These are phyloP conservation scores for Candidula unifasciata DNA, from an alignment of 2,888 invertebrate species.

Conservation along the genomic window DNA sequence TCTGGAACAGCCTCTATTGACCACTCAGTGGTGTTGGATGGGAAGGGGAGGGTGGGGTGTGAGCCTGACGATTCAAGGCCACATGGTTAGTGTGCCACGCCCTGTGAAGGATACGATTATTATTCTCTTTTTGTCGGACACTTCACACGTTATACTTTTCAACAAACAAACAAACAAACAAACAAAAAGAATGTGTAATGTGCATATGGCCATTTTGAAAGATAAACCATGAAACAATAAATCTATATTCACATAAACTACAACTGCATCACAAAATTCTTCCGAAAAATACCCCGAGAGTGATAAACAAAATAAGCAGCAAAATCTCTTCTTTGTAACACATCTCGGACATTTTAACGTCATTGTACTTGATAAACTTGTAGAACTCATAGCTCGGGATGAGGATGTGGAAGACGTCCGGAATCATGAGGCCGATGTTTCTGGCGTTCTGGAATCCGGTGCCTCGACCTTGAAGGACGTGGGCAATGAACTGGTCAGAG, in stretches of 20 bases:
- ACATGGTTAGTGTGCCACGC: too few relatives aligned
- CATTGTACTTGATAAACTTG: slow-evolving; percentile 68
- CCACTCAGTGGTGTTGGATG: too few relatives aligned
- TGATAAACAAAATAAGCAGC: slow-evolving; percentile 70
- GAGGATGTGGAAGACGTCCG: slow-evolving; percentile 78
- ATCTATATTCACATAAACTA: neutral
- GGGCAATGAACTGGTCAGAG: slow-evolving; percentile 74
- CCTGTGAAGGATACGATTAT: too few relatives aligned
- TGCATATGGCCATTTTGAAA: too few relatives aligned
- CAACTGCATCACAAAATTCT: slow-evolving; percentile 57
- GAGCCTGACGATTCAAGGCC: too few relatives aligned
- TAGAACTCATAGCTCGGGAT: slow-evolving; percentile 80
- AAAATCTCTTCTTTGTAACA: slow-evolving; percentile 77
- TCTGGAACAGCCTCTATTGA: too few relatives aligned
- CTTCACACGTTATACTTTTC: too few relatives aligned
- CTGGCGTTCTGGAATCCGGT: slow-evolving; percentile 71
- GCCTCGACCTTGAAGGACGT: slow-evolving; percentile 70
- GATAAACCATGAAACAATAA: too few relatives aligned
- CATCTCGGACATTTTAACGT: slow-evolving; percentile 70
- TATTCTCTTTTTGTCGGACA: too few relatives aligned
- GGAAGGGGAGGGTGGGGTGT: too few relatives aligned
- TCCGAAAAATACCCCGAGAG: slow-evolving; percentile 68
- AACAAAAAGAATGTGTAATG: too few relatives aligned
- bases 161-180: too few relatives aligned
- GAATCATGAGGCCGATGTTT: slow-evolving; percentile 74